Evolutionary conservation across 2,888 invertebrate genomes (phyloP).

Genomic region (Poecilobothrus nobilitatus): DNA sequence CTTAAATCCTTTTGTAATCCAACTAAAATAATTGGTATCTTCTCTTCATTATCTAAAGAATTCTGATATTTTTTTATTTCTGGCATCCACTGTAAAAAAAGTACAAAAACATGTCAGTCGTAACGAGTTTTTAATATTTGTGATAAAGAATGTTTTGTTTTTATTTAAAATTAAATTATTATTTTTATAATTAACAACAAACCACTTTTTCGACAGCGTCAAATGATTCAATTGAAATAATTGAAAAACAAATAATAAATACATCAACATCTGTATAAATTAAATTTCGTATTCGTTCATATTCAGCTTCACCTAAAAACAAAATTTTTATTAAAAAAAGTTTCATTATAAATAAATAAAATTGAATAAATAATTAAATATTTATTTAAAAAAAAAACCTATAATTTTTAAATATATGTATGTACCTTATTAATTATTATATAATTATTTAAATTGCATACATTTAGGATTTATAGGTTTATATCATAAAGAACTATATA

Average conservation of each 20-base stretch:
- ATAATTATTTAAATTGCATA: too few species aligned
- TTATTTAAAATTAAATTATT: background rate
- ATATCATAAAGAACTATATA: too few species aligned
- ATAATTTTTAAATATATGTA: too few species aligned
- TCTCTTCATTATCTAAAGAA: background rate
- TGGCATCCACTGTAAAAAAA: constrained; percentile 10
- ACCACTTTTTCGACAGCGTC: constrained; percentile 9
- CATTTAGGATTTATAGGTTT: too few species aligned
- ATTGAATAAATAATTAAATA: too few species aligned
- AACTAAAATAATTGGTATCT: constrained; percentile 4
- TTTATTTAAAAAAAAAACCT: too few species aligned
- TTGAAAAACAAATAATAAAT: constrained; percentile 13
- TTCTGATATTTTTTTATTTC: constrained; percentile 11
- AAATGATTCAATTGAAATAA: constrained; percentile 10
- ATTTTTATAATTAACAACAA: background rate
- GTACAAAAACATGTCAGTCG: too few species aligned
- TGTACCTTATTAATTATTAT: too few species aligned
- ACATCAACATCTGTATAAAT: constrained; percentile 11
- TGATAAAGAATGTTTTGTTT: too few species aligned
- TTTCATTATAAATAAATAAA: background rate
- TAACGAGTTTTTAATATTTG: too few species aligned
- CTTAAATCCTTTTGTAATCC: constrained; percentile 12
- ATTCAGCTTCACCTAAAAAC: constrained; percentile 12
- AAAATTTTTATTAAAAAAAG: too few species aligned
- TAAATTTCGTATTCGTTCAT: constrained; percentile 12